Evolutionary conservation across 2,888 invertebrate genomes (phyloP).

Genomic region (Hoplodrina blanda): DNA sequence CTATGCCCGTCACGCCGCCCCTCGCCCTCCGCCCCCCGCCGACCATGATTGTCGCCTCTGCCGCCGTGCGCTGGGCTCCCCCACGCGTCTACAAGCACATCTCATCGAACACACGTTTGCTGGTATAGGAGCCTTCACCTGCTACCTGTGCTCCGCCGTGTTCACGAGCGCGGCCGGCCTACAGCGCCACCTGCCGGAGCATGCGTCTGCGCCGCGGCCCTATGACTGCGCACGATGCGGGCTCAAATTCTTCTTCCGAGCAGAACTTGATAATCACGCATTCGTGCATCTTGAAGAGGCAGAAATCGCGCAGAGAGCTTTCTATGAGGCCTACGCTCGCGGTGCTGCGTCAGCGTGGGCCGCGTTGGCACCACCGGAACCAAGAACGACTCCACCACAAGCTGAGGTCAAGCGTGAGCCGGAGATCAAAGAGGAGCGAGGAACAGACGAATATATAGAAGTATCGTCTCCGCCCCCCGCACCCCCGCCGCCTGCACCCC

Average conservation of each 20-base stretch:
- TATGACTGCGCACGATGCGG: slow-evolving; percentile 96
- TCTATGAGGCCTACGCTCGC: slow-evolving; percentile 87
- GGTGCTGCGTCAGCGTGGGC: slow-evolving; percentile 87
- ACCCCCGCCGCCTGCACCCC: slow-evolving; percentile 69
- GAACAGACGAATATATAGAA: slow-evolving; percentile 87
- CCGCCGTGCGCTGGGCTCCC: slow-evolving; percentile 93
- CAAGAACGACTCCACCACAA: slow-evolving; percentile 64
- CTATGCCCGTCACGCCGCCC: slow-evolving; percentile 90
- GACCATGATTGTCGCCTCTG: slow-evolving; percentile 95
- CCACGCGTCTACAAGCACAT: slow-evolving; percentile 94
- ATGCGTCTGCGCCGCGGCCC: slow-evolving; percentile 94
- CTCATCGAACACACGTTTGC: slow-evolving; percentile 98
- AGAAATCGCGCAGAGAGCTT: slow-evolving; percentile 86
- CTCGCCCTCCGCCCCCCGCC: slow-evolving; percentile 77
- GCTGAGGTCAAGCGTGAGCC: slow-evolving; percentile 81
- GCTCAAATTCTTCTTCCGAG: slow-evolving; percentile 96
- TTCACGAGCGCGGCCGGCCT: slow-evolving; percentile 96
- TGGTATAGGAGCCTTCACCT: slow-evolving; percentile 95
- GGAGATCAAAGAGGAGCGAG: slow-evolving; percentile 85
- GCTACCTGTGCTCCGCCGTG: slow-evolving; percentile 96
- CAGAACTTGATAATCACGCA: slow-evolving; percentile 97
- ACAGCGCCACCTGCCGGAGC: slow-evolving; percentile 95
- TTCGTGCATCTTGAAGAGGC: slow-evolving; percentile 91
- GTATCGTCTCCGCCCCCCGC: slow-evolving; percentile 85
- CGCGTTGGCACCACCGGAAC: slow-evolving; percentile 81